Evolutionary conservation across 2,113 vertebrate genomes (phyloP).

Genomic region (Coptodon bakossiorum): DNA sequence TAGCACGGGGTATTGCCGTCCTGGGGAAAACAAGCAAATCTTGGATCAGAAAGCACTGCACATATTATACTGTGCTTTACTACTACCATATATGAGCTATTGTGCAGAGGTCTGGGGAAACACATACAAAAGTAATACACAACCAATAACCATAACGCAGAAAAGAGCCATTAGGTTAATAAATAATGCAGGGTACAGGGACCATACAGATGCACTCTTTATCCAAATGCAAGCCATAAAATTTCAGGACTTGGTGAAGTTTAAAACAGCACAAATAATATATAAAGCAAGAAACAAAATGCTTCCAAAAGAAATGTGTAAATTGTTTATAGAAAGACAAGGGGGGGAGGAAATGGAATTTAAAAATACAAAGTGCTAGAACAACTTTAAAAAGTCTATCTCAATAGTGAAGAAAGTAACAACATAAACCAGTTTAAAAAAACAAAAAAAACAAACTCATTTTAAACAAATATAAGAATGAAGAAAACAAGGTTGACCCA

Average conservation of each 20-base stretch:
- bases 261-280: background rate
- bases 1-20: accelerated
- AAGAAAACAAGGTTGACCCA: accelerated
- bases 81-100: background rate
- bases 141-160: too few relatives aligned
- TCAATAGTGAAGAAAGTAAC: background rate
- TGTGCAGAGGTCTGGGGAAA: too few relatives aligned
- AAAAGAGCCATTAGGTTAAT: too few relatives aligned
- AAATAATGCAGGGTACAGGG: background rate
- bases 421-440: background rate
- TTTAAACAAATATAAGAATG: background rate
- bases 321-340: background rate
- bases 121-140: too few relatives aligned
- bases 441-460: accelerated
- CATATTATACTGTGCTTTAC: background rate
- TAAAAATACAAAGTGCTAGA: background rate
- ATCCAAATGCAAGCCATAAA: background rate
- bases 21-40: background rate
- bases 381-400: accelerated
- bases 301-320: accelerated
- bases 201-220: background rate
- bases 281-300: background rate
- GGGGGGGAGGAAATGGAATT: accelerated
- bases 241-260: background rate
- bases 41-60: background rate